Percentiles rank a stretch among this genome's conserved stretches.
Evolutionary conservation across 2,797 vertebrate genomes (phyloP).

Genomic region (Paedocypris micromegethes): DNA sequence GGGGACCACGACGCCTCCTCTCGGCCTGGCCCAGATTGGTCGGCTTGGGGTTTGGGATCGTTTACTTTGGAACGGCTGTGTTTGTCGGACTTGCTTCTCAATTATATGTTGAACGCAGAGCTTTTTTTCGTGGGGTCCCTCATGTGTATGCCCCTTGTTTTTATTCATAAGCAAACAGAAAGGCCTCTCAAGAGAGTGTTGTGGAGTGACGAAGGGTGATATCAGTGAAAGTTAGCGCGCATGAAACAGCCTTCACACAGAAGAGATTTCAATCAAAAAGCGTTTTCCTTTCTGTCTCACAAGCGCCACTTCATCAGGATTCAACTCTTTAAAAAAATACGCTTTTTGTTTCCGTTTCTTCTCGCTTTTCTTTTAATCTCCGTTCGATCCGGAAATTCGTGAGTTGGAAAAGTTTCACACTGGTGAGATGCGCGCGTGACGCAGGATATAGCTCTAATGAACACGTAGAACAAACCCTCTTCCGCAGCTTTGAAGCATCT

Average conservation of each 20-base stretch:
- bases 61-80: slow-evolving; percentile 65
- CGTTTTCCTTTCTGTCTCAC: not conserved
- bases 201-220: slow-evolving; percentile 5
- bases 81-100: slow-evolving; percentile 57
- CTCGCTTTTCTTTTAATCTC: not conserved
- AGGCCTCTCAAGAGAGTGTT: slow-evolving; percentile 9
- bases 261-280: slow-evolving; percentile 1
- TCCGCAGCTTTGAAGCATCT: slow-evolving; percentile 64
- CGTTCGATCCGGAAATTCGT: no score
- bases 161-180: slow-evolving; percentile 37
- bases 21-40: slow-evolving; percentile 52
- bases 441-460: slow-evolving; percentile 58
- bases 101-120: slow-evolving; percentile 68
- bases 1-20: slow-evolving; percentile 50
- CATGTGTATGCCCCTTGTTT: slow-evolving; percentile 44
- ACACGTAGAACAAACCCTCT: slow-evolving; percentile 65
- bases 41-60: slow-evolving; percentile 51
- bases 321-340: not conserved
- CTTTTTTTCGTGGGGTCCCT: slow-evolving; percentile 49
- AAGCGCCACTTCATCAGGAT: not conserved
- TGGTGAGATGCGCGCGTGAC: not conserved
- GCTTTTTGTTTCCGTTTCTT: not conserved
- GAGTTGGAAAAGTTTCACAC: not conserved
- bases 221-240: slow-evolving; percentile 12
- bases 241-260: slow-evolving; percentile 1